phyloP scores from a whole-genome alignment of 2,797 vertebrate genomes.

The Halcyon badia region DNA sequence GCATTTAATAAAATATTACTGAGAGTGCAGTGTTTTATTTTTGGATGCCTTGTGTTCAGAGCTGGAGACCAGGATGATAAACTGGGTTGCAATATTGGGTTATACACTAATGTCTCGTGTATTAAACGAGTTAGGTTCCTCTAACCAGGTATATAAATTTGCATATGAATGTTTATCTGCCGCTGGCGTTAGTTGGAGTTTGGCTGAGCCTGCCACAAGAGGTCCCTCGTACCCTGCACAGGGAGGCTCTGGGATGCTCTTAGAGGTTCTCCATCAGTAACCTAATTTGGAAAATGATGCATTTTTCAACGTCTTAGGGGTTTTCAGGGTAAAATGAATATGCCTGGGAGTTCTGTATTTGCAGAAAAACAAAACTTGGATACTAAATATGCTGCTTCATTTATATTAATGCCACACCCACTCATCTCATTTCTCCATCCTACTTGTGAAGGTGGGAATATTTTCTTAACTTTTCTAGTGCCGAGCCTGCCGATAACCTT shows the following conservation, averaged over 20 bases:
- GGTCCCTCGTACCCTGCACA: constrained; percentile 35
- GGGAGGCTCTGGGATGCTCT: background rate
- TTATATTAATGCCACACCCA: accelerated
- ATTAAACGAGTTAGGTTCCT: background rate
- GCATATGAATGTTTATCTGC: background rate
- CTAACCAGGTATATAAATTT: background rate
- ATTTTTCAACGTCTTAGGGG: background rate
- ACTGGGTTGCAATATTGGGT: background rate
- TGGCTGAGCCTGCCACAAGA: constrained; percentile 30
- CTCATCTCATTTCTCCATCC: background rate
- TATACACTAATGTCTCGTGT: accelerated
- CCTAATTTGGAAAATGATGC: background rate
- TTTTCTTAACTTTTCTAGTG: background rate
- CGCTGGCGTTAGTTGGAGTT: background rate
- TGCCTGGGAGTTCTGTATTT: accelerated
- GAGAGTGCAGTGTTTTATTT: background rate
- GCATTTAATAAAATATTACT: background rate
- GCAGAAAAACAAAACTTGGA: background rate
- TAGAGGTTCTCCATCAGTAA: background rate
- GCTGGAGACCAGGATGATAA: background rate
- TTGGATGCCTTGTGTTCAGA: background rate
- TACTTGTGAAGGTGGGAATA: background rate
- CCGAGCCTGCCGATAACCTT: background rate
- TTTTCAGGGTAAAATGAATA: accelerated
- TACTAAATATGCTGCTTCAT: background rate